These are phyloP conservation scores for Caracal caracal DNA, from an alignment of 2,113 vertebrate species.

Conservation along the genomic window DNA sequence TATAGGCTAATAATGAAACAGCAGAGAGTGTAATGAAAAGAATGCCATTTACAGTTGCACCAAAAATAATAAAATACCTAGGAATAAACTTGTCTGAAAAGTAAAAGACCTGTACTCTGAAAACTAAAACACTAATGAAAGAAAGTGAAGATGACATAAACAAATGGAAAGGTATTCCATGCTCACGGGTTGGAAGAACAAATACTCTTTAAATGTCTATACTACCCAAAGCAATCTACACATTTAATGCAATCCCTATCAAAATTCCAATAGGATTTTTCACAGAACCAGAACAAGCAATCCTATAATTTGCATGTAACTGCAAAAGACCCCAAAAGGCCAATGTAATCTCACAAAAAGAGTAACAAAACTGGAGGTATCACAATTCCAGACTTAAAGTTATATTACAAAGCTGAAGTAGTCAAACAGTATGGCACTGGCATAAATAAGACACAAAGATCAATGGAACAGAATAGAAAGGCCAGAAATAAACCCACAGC, in stretches of 20 bases:
- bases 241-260: background rate
- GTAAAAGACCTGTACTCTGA: background rate
- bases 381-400: background rate
- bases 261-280: background rate
- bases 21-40: background rate
- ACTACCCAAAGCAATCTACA: background rate
- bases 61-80: background rate
- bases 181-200: background rate
- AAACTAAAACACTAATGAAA: background rate
- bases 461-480: too few species aligned
- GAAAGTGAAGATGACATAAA: background rate
- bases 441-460: background rate
- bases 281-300: background rate
- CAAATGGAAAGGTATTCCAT: background rate
- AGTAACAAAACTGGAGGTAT: background rate
- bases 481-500: too few species aligned
- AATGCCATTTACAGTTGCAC: background rate
- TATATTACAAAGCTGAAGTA: background rate
- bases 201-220: background rate
- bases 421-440: background rate
- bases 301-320: background rate
- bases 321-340: background rate
- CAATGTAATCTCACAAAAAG: background rate
- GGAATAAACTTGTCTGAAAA: background rate
- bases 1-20: background rate